Evolutionary conservation across 2,888 invertebrate genomes (phyloP), one percentile per base, ranked within the genome.

Genomic region (Dicyrtoma fusca): DNA sequence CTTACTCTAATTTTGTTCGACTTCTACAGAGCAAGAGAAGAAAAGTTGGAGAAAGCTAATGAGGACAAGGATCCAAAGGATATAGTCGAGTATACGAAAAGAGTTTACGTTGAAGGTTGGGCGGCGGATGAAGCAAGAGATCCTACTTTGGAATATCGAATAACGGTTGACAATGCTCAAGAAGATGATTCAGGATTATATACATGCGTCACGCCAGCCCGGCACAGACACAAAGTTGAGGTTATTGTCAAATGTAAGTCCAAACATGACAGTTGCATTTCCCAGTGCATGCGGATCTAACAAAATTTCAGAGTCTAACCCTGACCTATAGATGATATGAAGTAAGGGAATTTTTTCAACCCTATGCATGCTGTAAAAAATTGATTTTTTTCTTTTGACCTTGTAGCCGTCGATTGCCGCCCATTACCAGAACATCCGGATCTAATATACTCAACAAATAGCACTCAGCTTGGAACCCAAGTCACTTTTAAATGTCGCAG

Each of bases 171-270:
- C 77, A 89, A 91, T 81, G 94, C 94, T 0, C 88, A 88, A 53
- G 89, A 89, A 81, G 92, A 92, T 79, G 95, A 95, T 84, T 91
- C 92, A 0, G 95, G 95, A 0, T 84, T 88, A 1, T 94, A 90
- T 83, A 89, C 92, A 0, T 95, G 95, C 82, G 89, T 91, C 76
- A 92, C 94, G 0, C 95, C 95, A 0, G 91, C 92, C 0, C 85
- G 93, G 49, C 92, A 93, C 82, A 89, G 87, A 4, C 93, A 94
- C 82, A 88, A 90, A 45, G 90, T 94, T 6, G 91, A 91, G 82
- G 90, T 94, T 71, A 87, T 90, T 63, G 92, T 94, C 0, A 89
- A 90, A 87, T 89, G 91, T 90, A 77, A 73, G 81, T 59, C 17
- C 34, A 34, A 34, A 34, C 8, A 5, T 34, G 34, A 34, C 34